These are phyloP conservation scores for Mobula birostris DNA, from an alignment of 2,113 vertebrate species.

Conservation along the genomic window DNA sequence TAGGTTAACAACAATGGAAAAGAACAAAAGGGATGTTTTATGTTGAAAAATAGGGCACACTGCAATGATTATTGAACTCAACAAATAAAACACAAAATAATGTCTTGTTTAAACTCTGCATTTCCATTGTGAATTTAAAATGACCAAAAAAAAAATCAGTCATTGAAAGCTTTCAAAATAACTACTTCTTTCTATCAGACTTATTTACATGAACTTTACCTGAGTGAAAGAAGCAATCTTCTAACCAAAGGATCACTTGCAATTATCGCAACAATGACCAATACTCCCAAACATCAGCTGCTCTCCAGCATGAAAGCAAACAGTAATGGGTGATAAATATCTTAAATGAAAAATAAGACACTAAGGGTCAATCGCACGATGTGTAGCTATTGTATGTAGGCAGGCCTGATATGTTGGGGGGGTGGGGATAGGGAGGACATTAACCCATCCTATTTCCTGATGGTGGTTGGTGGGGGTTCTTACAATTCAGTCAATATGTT, in stretches of 20 bases:
- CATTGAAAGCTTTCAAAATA: neutral
- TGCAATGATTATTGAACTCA: no score
- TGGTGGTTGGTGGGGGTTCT: neutral
- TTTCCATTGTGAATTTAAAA: neutral
- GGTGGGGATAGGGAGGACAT: neutral
- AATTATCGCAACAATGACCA: no score
- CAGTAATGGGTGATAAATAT: neutral
- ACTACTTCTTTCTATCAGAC: neutral
- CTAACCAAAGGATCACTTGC: neutral
- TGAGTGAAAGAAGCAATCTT: neutral
- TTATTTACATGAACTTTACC: neutral
- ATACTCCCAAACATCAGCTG: neutral
- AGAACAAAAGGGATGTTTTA: no score
- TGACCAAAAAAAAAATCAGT: neutral
- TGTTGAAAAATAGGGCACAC: neutral
- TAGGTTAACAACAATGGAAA: no score
- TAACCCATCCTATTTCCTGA: neutral
- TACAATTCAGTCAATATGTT: neutral
- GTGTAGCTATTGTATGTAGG: neutral
- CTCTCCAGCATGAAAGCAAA: neutral
- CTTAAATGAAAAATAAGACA: neutral
- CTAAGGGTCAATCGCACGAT: neutral
- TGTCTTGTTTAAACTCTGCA: neutral
- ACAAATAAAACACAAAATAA: neutral
- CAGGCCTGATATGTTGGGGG: no score